Conservation (phyloP, 2,888 invertebrate species). For the Tiliacea aurago region DNA sequence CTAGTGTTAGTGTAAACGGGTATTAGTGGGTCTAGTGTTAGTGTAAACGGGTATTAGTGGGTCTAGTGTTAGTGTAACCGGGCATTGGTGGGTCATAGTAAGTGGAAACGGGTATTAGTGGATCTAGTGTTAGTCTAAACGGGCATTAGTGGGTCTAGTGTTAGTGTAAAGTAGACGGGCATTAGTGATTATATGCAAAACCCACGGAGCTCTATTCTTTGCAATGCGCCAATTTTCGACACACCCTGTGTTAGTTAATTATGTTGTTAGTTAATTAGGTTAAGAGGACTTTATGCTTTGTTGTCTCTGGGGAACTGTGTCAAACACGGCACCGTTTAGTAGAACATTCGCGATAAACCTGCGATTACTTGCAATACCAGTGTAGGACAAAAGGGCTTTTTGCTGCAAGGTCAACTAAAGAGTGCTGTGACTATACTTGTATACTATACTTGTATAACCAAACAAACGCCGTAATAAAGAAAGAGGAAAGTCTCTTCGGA, state of each 20-base stretch:
- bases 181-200: neutral
- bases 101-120: no score
- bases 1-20: no score
- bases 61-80: no score
- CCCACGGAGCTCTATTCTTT: neutral
- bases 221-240: neutral
- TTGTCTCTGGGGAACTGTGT: constrained; percentile 9
- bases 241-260: constrained; percentile 29
- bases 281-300: constrained; percentile 15
- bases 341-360: neutral
- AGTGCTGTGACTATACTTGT: neutral
- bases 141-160: no score
- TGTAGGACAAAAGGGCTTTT: neutral
- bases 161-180: neutral
- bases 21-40: no score
- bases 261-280: constrained; percentile 41
- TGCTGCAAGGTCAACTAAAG: neutral
- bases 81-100: no score
- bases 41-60: no score
- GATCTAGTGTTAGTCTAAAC: no score
- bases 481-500: neutral
- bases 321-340: constrained; percentile 13
- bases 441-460: neutral
- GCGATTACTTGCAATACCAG: neutral
- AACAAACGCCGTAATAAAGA: neutral